These are phyloP conservation scores for Mesitornis unicolor DNA, from an alignment of 2,113 vertebrate genomes.

Conservation along the genomic window DNA sequence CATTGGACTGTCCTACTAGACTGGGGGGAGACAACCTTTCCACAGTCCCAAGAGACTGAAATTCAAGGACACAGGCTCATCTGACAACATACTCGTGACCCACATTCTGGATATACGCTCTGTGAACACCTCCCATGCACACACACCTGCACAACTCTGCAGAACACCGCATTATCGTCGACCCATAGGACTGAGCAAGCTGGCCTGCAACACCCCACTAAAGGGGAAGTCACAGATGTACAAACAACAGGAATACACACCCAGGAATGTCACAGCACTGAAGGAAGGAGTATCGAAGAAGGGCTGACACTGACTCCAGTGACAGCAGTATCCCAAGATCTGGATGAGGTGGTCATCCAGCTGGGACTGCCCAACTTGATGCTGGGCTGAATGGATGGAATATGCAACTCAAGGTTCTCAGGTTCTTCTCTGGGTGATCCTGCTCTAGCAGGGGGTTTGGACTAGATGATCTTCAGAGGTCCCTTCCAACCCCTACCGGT, in stretches of 20 bases:
- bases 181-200: background rate
- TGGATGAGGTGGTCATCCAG: rapidly evolving
- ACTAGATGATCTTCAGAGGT: too few relatives aligned
- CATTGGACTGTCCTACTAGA: background rate
- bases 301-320: background rate
- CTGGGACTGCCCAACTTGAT: background rate
- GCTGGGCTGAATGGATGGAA: background rate
- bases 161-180: background rate
- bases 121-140: background rate
- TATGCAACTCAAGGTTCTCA: background rate
- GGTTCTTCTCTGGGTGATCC: too few relatives aligned
- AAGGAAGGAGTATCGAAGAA: background rate
- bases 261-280: background rate
- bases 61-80: background rate
- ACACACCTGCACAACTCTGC: background rate
- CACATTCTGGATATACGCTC: rapidly evolving
- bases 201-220: background rate
- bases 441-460: too few relatives aligned
- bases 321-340: background rate
- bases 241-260: background rate
- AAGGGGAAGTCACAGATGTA: background rate
- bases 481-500: too few relatives aligned
- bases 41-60: background rate
- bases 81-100: background rate
- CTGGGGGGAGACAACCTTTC: background rate